A percentile compares a stretch with the other conserved stretches of the same genome.
phyloP scores from a whole-genome alignment of 2,797 vertebrate genomes.

The Pteronotus mesoamericanus region DNA sequence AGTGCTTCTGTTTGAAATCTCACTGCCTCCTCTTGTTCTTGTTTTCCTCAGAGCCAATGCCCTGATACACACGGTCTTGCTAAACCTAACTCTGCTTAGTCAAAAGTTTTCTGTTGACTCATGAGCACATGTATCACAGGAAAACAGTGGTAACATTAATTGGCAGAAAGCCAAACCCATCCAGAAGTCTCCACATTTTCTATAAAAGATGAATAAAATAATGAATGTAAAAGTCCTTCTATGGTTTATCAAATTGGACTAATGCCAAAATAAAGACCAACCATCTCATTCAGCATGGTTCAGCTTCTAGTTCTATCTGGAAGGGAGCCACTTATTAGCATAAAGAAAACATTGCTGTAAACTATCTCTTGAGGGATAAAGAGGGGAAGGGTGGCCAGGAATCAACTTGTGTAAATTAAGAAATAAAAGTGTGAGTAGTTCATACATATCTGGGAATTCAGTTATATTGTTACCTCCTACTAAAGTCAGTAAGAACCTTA shows the following conservation, averaged over 20 bases:
- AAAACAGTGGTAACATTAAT: background rate
- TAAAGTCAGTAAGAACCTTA: background rate
- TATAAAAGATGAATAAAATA: constrained; percentile 26
- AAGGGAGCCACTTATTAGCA: background rate
- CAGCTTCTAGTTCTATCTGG: background rate
- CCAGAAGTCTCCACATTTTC: background rate
- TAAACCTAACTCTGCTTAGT: constrained; percentile 16
- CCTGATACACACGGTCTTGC: background rate
- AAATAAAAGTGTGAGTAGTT: background rate
- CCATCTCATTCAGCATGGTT: background rate
- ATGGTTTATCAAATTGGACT: background rate
- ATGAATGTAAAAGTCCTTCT: background rate
- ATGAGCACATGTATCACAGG: background rate
- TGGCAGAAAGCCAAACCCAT: constrained; percentile 29
- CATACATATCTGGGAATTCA: background rate
- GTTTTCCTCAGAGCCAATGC: background rate
- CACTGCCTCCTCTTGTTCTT: background rate
- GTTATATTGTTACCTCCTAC: background rate
- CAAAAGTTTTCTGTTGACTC: constrained; percentile 42
- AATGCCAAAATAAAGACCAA: constrained; percentile 25
- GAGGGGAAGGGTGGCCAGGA: background rate
- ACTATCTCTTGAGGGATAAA: background rate
- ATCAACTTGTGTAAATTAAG: background rate
- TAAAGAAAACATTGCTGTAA: background rate
- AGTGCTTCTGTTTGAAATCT: background rate